Evolutionary conservation across 2,888 invertebrate genomes (phyloP), one percentile per base, ranked within the genome.

Genomic region (Odontocolon sp.): DNA sequence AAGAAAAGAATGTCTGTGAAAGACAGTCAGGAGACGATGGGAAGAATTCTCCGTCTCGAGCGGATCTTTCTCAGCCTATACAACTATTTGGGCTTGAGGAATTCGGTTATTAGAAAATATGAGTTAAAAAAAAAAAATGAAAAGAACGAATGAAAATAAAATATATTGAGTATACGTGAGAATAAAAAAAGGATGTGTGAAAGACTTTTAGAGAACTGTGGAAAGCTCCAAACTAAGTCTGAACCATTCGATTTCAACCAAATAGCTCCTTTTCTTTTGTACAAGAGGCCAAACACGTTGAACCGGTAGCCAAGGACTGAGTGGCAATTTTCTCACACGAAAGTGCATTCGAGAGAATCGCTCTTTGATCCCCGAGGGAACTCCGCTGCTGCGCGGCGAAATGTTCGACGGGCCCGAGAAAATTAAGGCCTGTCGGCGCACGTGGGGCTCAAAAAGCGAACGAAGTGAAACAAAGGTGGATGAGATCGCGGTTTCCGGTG

Each of bases 321-420:
- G 74, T 69, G 64, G 68, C 74, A 75, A 75, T 75, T 75, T 69
- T 69, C 57, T 64, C 26, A 23, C 40, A 23, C 45, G 64, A 47
- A 57, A 75, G 45, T 68, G 45, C 42, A 68, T 74, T 61, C 45
- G 61, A 54, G 67, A 52, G 61, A 67, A 63, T 75, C 33, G 57
- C 26, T 52, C 63, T 64, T 59, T 50, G 56, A 63, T 61, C 67
- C 61, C 14, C 63, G 16, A 11, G 66, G 40, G 50, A 64, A 50
- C 47, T 2, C 28, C n/a, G n/a, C n/a, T n/a, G n/a, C n/a, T 50
- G 61, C n/a, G 50, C 14, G n/a, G 14, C 31, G 16, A 47, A 72
- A 50, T 8, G 57, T 57, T 50, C 57, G 40, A 16, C 9, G 16
- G 45, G 45, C 21, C 33, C 45, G 28, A 63, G 23, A 23, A 63